Conservation (phyloP, 2,888 invertebrate species). For the Megamerina dolium region DNA sequence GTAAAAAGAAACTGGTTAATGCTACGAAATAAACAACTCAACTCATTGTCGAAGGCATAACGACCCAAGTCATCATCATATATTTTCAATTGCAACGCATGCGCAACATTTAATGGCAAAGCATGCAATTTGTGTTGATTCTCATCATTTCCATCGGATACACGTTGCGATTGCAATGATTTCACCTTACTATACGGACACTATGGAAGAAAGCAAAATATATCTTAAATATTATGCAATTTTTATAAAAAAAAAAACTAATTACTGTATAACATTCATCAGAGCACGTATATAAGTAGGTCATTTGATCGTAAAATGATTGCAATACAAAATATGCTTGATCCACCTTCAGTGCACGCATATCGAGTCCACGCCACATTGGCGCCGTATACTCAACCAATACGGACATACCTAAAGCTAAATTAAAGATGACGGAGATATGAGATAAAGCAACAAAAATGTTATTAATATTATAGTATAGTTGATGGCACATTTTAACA, state of each 20-base stretch:
- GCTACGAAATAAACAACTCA: conserved; percentile 23
- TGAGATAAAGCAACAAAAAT: no score
- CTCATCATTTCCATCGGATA: conserved; percentile 3
- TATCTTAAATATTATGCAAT: conserved; percentile 4
- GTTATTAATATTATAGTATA: background rate
- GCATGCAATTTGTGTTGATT: conserved; percentile 26
- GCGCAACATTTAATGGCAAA: conserved; percentile 53
- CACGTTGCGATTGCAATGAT: conserved; percentile 21
- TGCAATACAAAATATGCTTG: conserved; percentile 58
- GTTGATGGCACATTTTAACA: background rate
- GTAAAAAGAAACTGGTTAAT: conserved; percentile 9
- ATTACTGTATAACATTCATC: conserved; percentile 66
- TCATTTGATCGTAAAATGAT: conserved; percentile 37
- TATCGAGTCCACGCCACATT: conserved; percentile 54
- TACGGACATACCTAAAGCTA: conserved; percentile 49
- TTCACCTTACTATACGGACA: conserved; percentile 59
- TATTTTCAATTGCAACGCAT: conserved; percentile 55
- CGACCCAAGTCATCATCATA: conserved; percentile 51
- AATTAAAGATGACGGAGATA: background rate
- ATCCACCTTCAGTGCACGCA: conserved; percentile 58
- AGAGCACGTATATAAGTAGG: conserved; percentile 61
- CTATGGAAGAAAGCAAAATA: conserved; percentile 44
- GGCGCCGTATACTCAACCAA: conserved; percentile 57
- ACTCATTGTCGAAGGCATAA: conserved; percentile 48
- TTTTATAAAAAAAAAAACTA: conserved; percentile 15